Percentiles rank a stretch among this genome's conserved stretches.
Evolutionary conservation across 2,888 invertebrate species (phyloP).

Genomic region (Chelonus formosanus): DNA sequence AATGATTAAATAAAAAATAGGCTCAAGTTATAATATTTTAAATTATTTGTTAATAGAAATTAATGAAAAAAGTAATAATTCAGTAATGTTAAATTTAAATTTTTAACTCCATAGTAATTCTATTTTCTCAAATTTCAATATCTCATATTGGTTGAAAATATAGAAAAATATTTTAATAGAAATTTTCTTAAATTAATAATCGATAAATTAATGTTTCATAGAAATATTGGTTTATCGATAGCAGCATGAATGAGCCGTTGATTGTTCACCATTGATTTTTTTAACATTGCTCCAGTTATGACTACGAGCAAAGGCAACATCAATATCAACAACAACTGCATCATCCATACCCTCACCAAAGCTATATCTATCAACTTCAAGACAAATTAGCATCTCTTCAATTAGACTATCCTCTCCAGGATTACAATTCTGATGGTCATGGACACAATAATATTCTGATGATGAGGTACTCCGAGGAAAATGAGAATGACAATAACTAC

Average conservation of each 20-base stretch:
- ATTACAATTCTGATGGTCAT: conserved; percentile 43
- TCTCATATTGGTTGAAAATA: no score
- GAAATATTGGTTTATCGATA: no score
- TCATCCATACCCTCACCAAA: conserved; percentile 43
- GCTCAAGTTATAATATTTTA: no score
- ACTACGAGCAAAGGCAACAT: conserved; percentile 41
- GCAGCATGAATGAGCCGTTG: no score
- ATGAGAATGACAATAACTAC: conserved; percentile 59
- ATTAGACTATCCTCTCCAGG: conserved; percentile 58
- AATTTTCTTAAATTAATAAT: no score
- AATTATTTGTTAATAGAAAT: not conserved
- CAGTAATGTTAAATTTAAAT: no score
- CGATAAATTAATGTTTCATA: no score
- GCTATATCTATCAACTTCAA: conserved; percentile 59
- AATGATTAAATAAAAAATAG: no score
- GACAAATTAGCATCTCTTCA: conserved; percentile 57
- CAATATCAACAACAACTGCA: conserved; percentile 36
- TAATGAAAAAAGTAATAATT: not conserved
- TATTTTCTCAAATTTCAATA: no score
- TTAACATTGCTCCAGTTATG: not conserved
- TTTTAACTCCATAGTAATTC: no score
- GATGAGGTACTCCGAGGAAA: conserved; percentile 51
- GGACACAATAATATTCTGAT: conserved; percentile 51
- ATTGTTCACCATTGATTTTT: no score
- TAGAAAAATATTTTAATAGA: no score